Conservation (phyloP, 2,888 invertebrate species). For the Homarus gammarus region DNA sequence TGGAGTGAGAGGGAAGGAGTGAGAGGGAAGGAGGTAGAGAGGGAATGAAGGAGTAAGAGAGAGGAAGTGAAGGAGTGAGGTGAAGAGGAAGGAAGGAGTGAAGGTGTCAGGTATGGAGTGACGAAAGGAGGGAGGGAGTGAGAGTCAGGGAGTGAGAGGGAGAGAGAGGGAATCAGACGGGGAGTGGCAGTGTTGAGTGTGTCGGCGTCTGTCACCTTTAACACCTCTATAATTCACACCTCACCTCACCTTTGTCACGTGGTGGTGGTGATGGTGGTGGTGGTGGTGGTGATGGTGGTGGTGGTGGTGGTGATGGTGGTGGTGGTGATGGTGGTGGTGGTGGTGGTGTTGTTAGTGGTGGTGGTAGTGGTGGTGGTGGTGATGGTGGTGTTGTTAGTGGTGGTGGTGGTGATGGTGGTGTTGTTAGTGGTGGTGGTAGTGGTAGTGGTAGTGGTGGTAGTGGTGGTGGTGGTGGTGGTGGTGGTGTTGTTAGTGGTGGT, state of each 20-base stretch:
- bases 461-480: too few relatives aligned
- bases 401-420: too few relatives aligned
- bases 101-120: neutral
- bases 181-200: neutral
- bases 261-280: too few relatives aligned
- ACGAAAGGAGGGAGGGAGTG: neutral
- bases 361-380: too few relatives aligned
- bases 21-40: neutral
- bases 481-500: too few relatives aligned
- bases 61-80: neutral
- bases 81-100: neutral
- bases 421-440: too few relatives aligned
- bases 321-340: too few relatives aligned
- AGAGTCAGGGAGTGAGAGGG: neutral
- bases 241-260: neutral
- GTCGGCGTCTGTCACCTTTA: neutral
- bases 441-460: too few relatives aligned
- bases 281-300: too few relatives aligned
- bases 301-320: too few relatives aligned
- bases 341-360: too few relatives aligned
- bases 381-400: too few relatives aligned
- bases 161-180: neutral
- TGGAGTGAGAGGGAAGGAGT: neutral
- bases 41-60: neutral
- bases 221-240: neutral